phyloP scores from a whole-genome alignment of 2,888 invertebrate genomes.

The Mechanitis messenoides region DNA sequence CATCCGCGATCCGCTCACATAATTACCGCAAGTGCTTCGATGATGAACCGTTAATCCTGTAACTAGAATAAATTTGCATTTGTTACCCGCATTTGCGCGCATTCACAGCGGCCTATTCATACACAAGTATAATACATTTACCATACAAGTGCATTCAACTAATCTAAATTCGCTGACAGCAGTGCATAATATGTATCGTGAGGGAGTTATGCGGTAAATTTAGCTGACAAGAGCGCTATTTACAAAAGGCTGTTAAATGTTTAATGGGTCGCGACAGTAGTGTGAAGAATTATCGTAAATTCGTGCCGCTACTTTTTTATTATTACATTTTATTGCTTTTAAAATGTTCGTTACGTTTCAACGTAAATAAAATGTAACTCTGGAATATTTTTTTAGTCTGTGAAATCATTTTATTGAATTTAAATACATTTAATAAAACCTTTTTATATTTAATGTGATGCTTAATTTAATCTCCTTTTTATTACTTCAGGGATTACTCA shows the following conservation, averaged over 20 bases:
- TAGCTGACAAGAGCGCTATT: constrained; percentile 22
- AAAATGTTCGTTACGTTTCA: constrained; percentile 25
- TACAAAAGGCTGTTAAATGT: constrained; percentile 27
- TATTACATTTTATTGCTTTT: constrained; percentile 23
- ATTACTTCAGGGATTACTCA: too few relatives aligned
- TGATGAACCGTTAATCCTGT: constrained; percentile 64
- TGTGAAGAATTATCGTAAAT: constrained; percentile 30
- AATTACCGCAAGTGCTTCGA: constrained; percentile 64
- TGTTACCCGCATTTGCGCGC: constrained; percentile 51
- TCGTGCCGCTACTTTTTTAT: constrained; percentile 27
- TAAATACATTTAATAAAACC: background rate
- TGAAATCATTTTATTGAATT: constrained; percentile 2
- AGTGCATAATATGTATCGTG: constrained; percentile 35
- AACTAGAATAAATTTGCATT: constrained; percentile 71
- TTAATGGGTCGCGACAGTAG: constrained; percentile 29
- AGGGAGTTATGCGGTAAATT: constrained; percentile 23
- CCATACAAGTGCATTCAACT: constrained; percentile 44
- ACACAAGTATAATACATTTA: constrained; percentile 11
- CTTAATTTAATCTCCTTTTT: background rate
- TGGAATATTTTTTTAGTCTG: background rate
- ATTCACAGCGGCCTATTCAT: constrained; percentile 22
- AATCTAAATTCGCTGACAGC: constrained; percentile 48
- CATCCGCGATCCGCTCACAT: constrained; percentile 40
- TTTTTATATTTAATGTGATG: background rate
- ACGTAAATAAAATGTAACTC: constrained; percentile 9